These are phyloP conservation scores for Sinocyclocheilus maitianheensis DNA, from an alignment of 2,113 vertebrate genomes.

Conservation along the genomic window DNA sequence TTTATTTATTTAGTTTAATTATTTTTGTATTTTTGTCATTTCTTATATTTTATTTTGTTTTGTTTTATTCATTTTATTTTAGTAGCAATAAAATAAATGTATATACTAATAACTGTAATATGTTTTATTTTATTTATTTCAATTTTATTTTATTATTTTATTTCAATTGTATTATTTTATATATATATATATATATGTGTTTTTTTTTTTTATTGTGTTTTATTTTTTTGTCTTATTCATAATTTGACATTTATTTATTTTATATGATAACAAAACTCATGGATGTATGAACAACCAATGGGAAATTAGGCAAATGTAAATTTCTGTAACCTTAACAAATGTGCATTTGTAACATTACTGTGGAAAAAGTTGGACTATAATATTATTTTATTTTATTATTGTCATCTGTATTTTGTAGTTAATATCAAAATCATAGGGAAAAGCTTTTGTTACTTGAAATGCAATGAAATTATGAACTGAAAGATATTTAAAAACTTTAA, in stretches of 20 bases:
- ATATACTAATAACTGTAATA: neutral
- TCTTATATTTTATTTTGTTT: neutral
- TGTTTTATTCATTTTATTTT: neutral
- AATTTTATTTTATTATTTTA: neutral
- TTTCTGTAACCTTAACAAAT: neutral
- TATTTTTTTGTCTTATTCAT: neutral
- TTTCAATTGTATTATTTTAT: neutral
- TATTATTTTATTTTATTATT: no score
- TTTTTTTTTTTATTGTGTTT: neutral
- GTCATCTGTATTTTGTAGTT: neutral
- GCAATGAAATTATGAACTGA: neutral
- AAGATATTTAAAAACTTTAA: no score
- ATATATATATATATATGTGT: no score
- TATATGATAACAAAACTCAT: neutral
- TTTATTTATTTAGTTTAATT: no score
- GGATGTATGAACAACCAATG: neutral
- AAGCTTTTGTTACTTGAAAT: neutral
- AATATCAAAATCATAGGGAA: neutral
- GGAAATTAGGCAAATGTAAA: neutral
- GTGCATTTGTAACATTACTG: neutral
- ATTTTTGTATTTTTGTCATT: no score
- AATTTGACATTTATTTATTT: neutral
- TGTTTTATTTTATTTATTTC: neutral
- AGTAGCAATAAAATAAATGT: neutral
- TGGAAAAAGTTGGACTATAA: neutral